Conservation (phyloP, 2,113 vertebrate genomes). For the Catharus fuscescens region DNA sequence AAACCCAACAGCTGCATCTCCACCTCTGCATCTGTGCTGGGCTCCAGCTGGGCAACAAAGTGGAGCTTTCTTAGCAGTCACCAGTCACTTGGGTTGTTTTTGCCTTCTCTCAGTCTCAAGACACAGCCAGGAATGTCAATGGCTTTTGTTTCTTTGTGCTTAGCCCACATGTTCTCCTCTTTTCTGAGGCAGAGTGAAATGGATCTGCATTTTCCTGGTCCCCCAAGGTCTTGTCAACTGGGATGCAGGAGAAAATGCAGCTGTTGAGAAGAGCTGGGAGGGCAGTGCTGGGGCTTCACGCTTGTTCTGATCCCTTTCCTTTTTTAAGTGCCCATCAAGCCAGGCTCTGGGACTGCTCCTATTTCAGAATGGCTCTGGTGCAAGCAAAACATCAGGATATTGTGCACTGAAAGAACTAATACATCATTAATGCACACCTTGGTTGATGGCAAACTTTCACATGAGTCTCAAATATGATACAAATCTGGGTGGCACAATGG, state of each 20-base stretch:
- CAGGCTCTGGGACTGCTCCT: background rate
- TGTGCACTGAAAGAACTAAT: background rate
- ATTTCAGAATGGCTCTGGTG: background rate
- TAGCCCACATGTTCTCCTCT: slow-evolving; percentile 17
- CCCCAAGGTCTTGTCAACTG: background rate
- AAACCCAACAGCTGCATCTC: slow-evolving; percentile 42
- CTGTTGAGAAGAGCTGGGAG: background rate
- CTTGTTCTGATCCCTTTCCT: background rate
- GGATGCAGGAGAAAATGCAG: background rate
- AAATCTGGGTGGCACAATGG: background rate
- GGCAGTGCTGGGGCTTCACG: background rate
- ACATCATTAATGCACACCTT: background rate
- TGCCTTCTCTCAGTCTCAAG: background rate
- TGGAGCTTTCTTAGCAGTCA: slow-evolving; percentile 16
- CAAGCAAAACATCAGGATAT: background rate
- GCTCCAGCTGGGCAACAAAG: slow-evolving; percentile 42
- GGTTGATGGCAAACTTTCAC: background rate
- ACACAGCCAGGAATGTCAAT: background rate
- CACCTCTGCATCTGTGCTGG: slow-evolving; percentile 34
- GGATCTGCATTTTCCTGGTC: background rate
- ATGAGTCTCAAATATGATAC: background rate
- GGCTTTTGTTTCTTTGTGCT: slow-evolving; percentile 46
- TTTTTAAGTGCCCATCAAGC: background rate
- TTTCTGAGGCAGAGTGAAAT: background rate
- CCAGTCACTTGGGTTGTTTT: background rate